Conservation (phyloP, 2,113 vertebrate genomes). For the Zosterops borbonicus region DNA sequence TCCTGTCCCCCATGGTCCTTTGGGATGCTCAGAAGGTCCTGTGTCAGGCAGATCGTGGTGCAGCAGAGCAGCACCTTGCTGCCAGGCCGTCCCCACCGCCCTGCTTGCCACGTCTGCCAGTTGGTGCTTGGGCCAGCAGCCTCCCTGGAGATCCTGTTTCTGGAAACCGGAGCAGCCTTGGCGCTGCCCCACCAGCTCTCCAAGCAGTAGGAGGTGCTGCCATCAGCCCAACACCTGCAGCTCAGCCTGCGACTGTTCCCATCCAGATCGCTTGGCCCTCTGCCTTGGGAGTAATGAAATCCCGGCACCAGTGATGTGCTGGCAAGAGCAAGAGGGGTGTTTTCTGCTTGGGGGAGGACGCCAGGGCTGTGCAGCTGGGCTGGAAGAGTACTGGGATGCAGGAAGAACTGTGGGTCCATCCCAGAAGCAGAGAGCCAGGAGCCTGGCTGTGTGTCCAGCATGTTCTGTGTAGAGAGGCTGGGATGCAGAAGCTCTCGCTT, state of each 20-base stretch:
- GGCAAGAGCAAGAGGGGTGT: background rate
- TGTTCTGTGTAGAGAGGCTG: accelerated
- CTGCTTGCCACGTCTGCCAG: background rate
- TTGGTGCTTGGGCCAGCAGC: conserved; percentile 12
- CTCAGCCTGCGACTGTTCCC: background rate
- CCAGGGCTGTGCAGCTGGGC: background rate
- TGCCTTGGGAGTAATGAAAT: background rate
- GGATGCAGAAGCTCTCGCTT: background rate
- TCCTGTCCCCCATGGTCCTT: background rate
- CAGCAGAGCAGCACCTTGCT: accelerated
- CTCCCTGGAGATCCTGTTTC: conserved; percentile 34
- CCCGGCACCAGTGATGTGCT: background rate
- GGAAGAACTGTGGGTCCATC: background rate
- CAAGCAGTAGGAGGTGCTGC: background rate
- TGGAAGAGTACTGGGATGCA: background rate
- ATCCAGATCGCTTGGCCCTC: background rate
- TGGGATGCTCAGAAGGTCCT: background rate
- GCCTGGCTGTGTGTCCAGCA: background rate
- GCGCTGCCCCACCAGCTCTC: background rate
- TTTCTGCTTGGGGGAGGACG: background rate
- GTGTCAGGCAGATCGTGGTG: accelerated
- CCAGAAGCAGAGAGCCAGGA: background rate
- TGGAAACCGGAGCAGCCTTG: conserved; percentile 46
- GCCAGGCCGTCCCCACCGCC: accelerated
- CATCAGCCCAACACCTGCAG: conserved; percentile 15